phyloP scores from a whole-genome alignment of 2,888 invertebrate genomes.

The Candidula unifasciata region DNA sequence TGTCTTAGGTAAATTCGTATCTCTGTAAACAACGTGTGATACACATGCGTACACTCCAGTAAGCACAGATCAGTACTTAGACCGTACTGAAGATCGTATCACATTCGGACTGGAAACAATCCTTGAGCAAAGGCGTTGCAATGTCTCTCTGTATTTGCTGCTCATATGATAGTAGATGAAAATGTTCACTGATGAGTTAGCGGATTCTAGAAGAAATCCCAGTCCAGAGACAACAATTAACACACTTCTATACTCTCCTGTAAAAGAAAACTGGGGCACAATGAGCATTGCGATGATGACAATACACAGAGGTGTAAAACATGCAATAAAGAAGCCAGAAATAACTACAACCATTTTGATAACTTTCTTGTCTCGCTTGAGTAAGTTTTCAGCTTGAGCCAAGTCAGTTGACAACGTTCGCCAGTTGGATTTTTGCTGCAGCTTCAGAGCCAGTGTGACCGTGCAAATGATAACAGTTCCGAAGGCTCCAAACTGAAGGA shows the following conservation, averaged over 20 bases:
- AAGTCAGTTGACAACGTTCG: not conserved
- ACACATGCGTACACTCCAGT: too few relatives aligned
- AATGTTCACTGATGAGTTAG: slow-evolving; percentile 5
- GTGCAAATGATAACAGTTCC: slow-evolving; percentile 6
- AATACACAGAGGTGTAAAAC: slow-evolving; percentile 13
- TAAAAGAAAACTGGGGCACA: not conserved
- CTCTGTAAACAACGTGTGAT: too few relatives aligned
- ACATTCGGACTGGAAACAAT: too few relatives aligned
- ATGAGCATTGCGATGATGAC: not conserved
- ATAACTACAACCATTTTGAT: slow-evolving; percentile 24
- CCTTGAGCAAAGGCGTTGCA: not conserved
- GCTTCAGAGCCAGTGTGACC: not conserved
- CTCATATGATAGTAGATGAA: slow-evolving; percentile 16
- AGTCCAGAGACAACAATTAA: slow-evolving; percentile 7
- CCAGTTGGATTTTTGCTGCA: not conserved
- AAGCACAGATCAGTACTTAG: too few relatives aligned
- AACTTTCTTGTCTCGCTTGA: not conserved
- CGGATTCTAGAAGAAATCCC: slow-evolving; percentile 7
- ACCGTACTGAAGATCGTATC: too few relatives aligned
- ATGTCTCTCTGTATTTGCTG: not conserved
- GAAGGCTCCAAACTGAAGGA: slow-evolving; percentile 6
- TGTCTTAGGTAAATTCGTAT: too few relatives aligned
- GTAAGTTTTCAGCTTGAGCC: not conserved
- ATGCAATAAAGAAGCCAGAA: slow-evolving; percentile 8
- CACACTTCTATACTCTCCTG: slow-evolving; percentile 1